phyloP scores from a whole-genome alignment of 2,797 vertebrate species.

The Tokudaia tokunoshimensis region DNA sequence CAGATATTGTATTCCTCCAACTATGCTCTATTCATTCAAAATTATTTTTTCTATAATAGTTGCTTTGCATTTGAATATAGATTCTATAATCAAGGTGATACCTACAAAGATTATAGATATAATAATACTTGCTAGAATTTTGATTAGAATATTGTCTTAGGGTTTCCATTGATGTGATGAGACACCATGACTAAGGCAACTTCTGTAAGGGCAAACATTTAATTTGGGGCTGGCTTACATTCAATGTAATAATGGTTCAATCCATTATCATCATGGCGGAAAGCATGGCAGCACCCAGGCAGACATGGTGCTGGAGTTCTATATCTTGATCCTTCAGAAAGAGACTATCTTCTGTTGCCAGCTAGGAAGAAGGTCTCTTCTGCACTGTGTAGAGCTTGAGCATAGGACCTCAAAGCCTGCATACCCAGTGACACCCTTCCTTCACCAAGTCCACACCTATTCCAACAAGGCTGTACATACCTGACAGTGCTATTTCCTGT shows the following conservation, averaged over 20 bases:
- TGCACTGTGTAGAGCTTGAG: neutral
- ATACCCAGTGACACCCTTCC: neutral
- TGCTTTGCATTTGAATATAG: constrained; percentile 38
- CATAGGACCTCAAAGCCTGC: neutral
- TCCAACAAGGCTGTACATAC: neutral
- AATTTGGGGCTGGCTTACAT: neutral
- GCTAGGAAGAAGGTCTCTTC: neutral
- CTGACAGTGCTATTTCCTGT: neutral
- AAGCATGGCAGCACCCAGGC: neutral
- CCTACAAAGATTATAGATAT: neutral
- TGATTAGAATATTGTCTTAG: neutral
- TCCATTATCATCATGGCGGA: neutral
- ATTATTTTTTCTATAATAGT: neutral
- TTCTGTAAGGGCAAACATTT: neutral
- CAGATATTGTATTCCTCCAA: neutral
- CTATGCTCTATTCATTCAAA: constrained; percentile 38
- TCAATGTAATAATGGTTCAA: neutral
- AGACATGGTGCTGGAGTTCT: neutral
- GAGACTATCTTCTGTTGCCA: neutral
- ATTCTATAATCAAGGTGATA: constrained; percentile 29
- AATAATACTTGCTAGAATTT: neutral
- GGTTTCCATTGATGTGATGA: neutral
- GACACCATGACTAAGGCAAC: neutral
- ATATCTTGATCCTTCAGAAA: neutral
- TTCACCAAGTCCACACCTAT: neutral